Base-by-base conservation (phyloP, 2,797 vertebrate species). In the Lepidocolaptes lacrymiger region DNA sequence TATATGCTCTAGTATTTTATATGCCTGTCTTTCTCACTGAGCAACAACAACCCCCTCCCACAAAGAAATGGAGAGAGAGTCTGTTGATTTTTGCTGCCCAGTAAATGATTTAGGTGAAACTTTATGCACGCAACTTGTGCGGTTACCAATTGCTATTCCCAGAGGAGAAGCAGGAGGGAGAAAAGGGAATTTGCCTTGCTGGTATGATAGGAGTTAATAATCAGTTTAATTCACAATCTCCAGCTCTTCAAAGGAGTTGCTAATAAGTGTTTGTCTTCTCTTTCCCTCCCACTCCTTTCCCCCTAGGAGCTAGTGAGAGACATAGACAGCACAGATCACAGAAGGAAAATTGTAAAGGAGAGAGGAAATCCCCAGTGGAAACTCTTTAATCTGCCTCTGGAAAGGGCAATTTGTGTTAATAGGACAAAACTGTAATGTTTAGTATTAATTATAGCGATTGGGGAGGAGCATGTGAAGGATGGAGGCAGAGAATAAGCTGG, bases 341-440 rank as follows among this genome's bases (percentile, higher is more conserved):
- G 94, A 82, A 96, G 13, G 67, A 68, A 93, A 96, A 90, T 89
- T 95, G 94, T 94, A 95, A 96, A 95, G 78, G 56, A 89, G 89
- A 67, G 84, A 74, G 63, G 86, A 94, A 89, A 90, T 95, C 89
- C 96, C 94, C 23, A 26, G 94, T 77, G 96, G 75, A 79, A 96
- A 85, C 78, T 58, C 93, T 96, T 96, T 97, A 97, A 96, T 97
- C 86, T 95, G 94, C 64, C 90, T 95, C 93, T 93, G 66, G 91
- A 97, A 95, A 96, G 97, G 91, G 87, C 85, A 97, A 93, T 96
- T 92, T 95, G 87, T 96, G 94, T 96, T 96, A 97, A 97, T 93
- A 79, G 93, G 75, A 96, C 93, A 97, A 96, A 97, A 97, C 89
- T 89, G 91, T 85, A 91, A 91, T 34, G 0, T 95, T 97, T 96